Evolutionary conservation across 2,888 invertebrate species (phyloP), one percentile per base, ranked within the genome.

Genomic region (Steinernema hermaphroditum): DNA sequence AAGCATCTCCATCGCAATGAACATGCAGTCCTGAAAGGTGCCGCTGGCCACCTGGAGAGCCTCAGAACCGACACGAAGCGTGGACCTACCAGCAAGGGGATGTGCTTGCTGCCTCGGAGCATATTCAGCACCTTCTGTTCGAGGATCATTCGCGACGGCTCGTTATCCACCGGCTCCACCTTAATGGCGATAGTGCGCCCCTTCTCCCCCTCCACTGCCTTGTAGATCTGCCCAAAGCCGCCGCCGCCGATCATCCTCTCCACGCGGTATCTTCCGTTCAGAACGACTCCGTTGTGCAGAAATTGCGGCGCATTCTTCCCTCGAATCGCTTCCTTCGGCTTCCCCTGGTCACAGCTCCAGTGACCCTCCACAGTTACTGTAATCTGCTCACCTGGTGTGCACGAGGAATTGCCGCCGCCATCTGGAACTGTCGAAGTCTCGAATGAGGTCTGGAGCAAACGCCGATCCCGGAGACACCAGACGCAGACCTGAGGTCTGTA

Each of bases 201-300:
- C 34, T 32, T 62, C 9, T 62, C 62, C 62, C 32, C 72, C 46
- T 84, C 81, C 54, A 75, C 69, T 2, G 82, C 82, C 43, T 80
- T 71, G 72, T 79, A 84, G 68, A 84, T 81, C 71, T 84, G 84
- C 9, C 84, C 84, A 70, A 84, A 84, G 2, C 84, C 84, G 8
- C 84, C 84, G 9, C 80, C 80, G n/a, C 84, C 84, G 46, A 84
- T 80, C 74, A 83, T 32, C 19, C 69, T 43, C 22, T 76, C 74
- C 19, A 79, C 72, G 27, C 75, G 70, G 46, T 77, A 78, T 50
- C 73, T 72, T 29, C 71, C 73, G 57, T 76, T 76, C 34, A 79
- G 57, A 24, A 80, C 16, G 68, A 70, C 68, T 27, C 79, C 77
- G 19, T 69, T 68, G 43, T 73, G 69, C 1, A 73, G 57, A 57